These are phyloP conservation scores for Gymnocypris eckloni DNA, from an alignment of 2,797 vertebrate genomes.

Conservation along the genomic window DNA sequence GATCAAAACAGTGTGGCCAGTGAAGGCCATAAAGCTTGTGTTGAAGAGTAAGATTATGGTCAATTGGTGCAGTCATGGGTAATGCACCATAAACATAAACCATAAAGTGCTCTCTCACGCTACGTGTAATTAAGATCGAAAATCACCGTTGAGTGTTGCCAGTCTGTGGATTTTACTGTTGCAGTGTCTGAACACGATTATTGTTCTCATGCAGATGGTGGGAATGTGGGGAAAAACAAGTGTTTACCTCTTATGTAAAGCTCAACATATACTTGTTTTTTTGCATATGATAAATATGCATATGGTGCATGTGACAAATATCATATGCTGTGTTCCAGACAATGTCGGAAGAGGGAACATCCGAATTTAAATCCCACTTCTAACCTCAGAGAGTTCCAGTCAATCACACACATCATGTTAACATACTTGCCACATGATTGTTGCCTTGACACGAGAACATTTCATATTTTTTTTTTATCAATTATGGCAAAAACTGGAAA, in stretches of 20 bases:
- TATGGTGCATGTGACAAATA: too few relatives aligned
- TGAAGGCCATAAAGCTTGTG: background rate
- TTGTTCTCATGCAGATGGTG: background rate
- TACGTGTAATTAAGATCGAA: background rate
- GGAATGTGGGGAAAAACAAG: background rate
- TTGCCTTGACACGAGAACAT: too few relatives aligned
- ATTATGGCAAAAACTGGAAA: too few relatives aligned
- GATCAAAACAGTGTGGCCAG: background rate
- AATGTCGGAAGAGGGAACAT: too few relatives aligned
- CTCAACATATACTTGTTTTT: background rate
- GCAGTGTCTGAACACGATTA: background rate
- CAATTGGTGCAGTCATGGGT: conserved; percentile 20
- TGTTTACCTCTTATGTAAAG: background rate
- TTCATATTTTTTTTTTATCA: too few relatives aligned
- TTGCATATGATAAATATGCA: too few relatives aligned
- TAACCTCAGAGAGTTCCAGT: too few relatives aligned
- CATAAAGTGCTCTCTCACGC: background rate
- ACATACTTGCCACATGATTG: too few relatives aligned
- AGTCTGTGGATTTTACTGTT: background rate
- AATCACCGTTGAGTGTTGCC: background rate
- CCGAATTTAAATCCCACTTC: too few relatives aligned
- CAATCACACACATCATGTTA: too few relatives aligned
- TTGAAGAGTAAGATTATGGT: conserved; percentile 3
- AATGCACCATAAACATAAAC: background rate
- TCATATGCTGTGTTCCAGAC: too few relatives aligned